Conservation (phyloP, 2,113 vertebrate genomes). For the Atrichornis clamosus region DNA sequence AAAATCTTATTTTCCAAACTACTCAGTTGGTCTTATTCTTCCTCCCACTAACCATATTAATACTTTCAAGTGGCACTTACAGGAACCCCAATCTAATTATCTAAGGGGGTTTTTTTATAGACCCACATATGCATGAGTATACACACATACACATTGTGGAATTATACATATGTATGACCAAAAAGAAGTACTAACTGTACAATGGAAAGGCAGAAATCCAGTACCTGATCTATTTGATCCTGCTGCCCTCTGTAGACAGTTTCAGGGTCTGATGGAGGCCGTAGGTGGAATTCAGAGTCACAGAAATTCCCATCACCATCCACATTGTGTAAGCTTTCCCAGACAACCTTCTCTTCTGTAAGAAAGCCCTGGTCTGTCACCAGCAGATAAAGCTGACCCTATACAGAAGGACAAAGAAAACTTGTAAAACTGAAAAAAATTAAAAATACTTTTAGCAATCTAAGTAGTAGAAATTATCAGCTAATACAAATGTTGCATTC, state of each 20-base stretch:
- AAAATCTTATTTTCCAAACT: not conserved
- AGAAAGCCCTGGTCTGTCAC: slow-evolving; percentile 98
- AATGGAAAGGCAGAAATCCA: not conserved
- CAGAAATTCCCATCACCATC: slow-evolving; percentile 98
- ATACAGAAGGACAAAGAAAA: slow-evolving; percentile 9
- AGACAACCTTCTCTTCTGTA: slow-evolving; percentile 96
- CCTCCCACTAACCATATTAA: not conserved
- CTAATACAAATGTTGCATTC: not conserved
- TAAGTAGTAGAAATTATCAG: not conserved
- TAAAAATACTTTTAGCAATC: not conserved
- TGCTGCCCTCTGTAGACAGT: slow-evolving; percentile 94
- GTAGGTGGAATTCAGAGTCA: slow-evolving; percentile 91
- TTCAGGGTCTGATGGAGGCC: slow-evolving; percentile 94
- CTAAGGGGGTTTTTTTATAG: not conserved
- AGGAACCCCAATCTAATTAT: not conserved
- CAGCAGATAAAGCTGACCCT: slow-evolving; percentile 96
- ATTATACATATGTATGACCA: not conserved
- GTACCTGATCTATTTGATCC: slow-evolving; percentile 98
- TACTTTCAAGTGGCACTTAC: not conserved
- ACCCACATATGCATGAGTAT: not conserved
- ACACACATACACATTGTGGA: not conserved
- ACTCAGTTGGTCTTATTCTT: not conserved
- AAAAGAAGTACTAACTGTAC: not conserved
- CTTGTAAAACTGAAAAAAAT: not conserved
- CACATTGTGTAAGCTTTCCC: slow-evolving; percentile 98